phyloP scores from a whole-genome alignment of 2,888 invertebrate genomes.

The Alviniconcha strummeri region DNA sequence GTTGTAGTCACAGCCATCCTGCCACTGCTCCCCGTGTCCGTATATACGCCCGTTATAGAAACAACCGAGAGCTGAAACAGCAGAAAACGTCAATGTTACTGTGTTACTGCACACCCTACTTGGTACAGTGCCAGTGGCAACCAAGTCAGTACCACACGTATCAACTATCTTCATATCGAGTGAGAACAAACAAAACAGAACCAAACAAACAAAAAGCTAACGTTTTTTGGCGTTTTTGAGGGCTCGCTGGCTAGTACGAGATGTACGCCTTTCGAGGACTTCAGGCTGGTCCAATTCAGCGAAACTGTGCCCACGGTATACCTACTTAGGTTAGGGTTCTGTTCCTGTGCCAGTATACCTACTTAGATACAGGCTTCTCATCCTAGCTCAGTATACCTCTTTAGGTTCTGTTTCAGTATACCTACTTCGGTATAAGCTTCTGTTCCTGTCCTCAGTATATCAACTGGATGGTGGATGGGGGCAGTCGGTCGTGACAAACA shows the following conservation, averaged over 20 bases:
- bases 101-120: not conserved
- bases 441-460: not conserved
- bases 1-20: conserved; percentile 47
- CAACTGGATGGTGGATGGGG: not conserved
- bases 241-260: not conserved
- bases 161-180: not conserved
- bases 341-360: too few relatives aligned
- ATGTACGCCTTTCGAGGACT: too few relatives aligned
- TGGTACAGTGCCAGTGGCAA: not conserved
- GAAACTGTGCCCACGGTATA: too few relatives aligned
- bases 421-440: too few relatives aligned
- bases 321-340: too few relatives aligned
- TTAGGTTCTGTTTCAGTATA: too few relatives aligned
- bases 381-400: not conserved
- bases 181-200: not conserved
- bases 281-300: too few relatives aligned
- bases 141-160: not conserved
- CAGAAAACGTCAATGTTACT: not conserved
- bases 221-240: not conserved
- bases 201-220: not conserved
- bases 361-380: not conserved
- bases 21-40: conserved; percentile 48
- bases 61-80: conserved; percentile 52
- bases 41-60: conserved; percentile 51
- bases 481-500: not conserved